Evolutionary conservation across 2,888 invertebrate genomes (phyloP), one percentile per base, ranked within the genome.

Genomic region (Drosophila prolongata): DNA sequence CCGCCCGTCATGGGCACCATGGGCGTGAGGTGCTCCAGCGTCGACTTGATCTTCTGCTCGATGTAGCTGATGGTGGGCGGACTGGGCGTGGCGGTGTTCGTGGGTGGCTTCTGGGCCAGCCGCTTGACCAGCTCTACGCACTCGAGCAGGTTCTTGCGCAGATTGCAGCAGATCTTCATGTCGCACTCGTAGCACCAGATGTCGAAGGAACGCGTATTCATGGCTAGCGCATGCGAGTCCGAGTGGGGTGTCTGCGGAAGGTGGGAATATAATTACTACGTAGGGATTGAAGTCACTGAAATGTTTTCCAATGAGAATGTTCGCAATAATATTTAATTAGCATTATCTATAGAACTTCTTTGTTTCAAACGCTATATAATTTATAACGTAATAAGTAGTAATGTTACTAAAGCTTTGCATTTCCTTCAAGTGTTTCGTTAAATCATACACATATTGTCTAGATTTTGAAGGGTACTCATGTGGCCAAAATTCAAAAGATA

Each of bases 111-210:
- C 42, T 90, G 89, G 2, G 90, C 90, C 60, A 94, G 93, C 77
- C 95, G 95, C 84, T 95, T 95, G 14, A 96, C 93, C 87, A 95
- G 94, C 78, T 96, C 96, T 56, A 96, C 94, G 89, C 95, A 95
- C 89, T 97, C 96, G 47, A 94, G 93, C 1, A 97, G 93, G 89
- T 95, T 95, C 90, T 95, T 95, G 50, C 94, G 93, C 75, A 90
- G 93, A 92, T 89, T 87, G 10, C 94, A 91, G 59, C 94, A 93
- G 14, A 97, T 94, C 92, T 95, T 95, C 80, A 93, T 94, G 88
- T 96, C 95, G 92, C 97, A 97, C 60, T 94, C 94, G 89, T 96
- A 96, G 92, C 97, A 97, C 94, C 96, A 96, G 30, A 96, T 93
- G 64, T 93, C 94, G 94, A 95, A 96, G 24, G 94, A 92, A 38